Percentiles rank a stretch among this genome's conserved stretches.
phyloP scores from a whole-genome alignment of 2,113 vertebrate species.

The Parotia lawesii region DNA sequence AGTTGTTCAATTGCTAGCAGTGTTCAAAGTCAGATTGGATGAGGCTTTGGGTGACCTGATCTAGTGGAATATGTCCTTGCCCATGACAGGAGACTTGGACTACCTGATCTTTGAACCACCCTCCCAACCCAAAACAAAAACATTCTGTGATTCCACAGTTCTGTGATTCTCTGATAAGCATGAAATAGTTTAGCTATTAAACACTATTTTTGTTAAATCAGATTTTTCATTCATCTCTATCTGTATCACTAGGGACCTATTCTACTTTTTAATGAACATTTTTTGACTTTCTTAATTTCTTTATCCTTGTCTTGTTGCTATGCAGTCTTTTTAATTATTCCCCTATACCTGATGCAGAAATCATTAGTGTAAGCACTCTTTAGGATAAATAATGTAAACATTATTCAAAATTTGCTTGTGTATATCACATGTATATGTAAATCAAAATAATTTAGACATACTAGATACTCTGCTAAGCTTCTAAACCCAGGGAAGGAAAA shows the following conservation, averaged over 20 bases:
- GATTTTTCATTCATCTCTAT: not conserved
- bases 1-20: rapidly evolving
- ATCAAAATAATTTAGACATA: not conserved
- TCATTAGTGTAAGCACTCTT: not conserved
- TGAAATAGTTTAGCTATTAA: not conserved
- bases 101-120: not conserved
- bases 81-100: not conserved
- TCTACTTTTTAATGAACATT: not conserved
- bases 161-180: not conserved
- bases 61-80: not conserved
- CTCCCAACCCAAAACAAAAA: not conserved
- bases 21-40: not conserved
- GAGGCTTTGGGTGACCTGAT: not conserved
- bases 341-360: not conserved
- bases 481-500: not conserved
- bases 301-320: not conserved
- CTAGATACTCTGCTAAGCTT: not conserved
- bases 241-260: not conserved
- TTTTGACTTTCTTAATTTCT: not conserved
- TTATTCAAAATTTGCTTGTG: not conserved
- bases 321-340: not conserved
- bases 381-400: conserved; percentile 1
- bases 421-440: not conserved
- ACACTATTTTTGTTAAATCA: not conserved
- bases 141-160: not conserved